Conservation (phyloP, 2,888 invertebrate genomes). For the Drosophila trichaetosa region DNA sequence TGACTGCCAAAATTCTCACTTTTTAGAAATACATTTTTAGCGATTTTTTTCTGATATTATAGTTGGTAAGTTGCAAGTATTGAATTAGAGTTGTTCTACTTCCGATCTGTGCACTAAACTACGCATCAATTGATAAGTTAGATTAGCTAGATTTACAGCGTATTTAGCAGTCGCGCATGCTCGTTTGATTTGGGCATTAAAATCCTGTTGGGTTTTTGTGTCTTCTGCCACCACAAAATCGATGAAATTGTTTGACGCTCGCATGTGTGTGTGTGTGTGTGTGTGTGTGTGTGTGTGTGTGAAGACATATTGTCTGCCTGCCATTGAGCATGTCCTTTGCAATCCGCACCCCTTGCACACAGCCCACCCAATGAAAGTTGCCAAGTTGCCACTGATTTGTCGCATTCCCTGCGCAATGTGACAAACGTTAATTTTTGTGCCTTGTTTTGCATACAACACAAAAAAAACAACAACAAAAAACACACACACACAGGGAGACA, state of each 20-base stretch:
- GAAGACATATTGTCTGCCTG: conserved; percentile 29
- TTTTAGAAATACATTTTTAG: too few species aligned
- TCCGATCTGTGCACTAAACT: not conserved
- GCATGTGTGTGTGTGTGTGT: conserved; percentile 28
- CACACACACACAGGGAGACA: conserved; percentile 14
- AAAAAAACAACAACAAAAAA: not conserved
- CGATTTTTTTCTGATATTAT: not conserved
- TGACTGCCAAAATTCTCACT: too few species aligned
- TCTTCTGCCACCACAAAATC: conserved; percentile 53
- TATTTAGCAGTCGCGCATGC: not conserved
- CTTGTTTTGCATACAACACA: conserved; percentile 72
- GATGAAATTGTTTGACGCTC: conserved; percentile 66
- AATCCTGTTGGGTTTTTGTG: conserved; percentile 11
- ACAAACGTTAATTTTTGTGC: conserved; percentile 78
- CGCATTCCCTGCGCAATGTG: conserved; percentile 76
- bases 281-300: conserved; percentile 13
- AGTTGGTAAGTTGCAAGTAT: not conserved
- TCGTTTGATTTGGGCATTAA: not conserved
- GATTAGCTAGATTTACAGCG: not conserved
- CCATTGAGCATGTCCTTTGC: conserved; percentile 10
- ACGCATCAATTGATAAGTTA: not conserved
- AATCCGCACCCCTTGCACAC: not conserved
- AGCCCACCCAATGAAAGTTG: conserved; percentile 16
- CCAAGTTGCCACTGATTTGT: conserved; percentile 72
- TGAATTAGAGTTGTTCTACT: not conserved